Evolutionary conservation across 2,113 vertebrate species (phyloP), one percentile per base, ranked within the genome.

Genomic region (Tetrax tetrax): DNA sequence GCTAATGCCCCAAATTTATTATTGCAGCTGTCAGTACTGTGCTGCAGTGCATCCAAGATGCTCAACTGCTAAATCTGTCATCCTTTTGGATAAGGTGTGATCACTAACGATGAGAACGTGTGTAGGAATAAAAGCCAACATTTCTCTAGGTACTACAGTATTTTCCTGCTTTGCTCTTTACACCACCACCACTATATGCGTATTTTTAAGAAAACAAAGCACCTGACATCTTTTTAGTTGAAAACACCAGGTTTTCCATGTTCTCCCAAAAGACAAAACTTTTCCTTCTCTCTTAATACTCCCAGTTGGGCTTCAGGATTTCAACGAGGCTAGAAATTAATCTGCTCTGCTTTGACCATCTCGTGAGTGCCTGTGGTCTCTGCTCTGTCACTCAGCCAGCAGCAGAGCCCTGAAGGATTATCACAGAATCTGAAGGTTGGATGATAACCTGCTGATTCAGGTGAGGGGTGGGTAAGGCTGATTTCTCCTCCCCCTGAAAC

Each of bases 351-450:
- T 85, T 60, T 70, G 31, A 17, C 35, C 31, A 41, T 7, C 57
- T 70, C 2, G 0, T 3, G 12, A 1, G 0, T 50, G 57, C 25
- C 45, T 18, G 9, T 43, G 43, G 38, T 19, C 75, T 15, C 21
- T 51, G 76, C 59, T 64, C 12, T 6, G 7, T 47, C 21, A 35
- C 14, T 35, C 14, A 28, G 15, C 28, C 66, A 48, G 17, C 7
- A 45, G 57, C 63, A 33, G 74, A 78, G 9, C 51, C 43, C 43
- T 33, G 79, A 72, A 43, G 41, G 41, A 15, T 43, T 6, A 43
- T 43, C 41, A 43, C 6, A 43, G 41, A 43, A 43, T 43, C 41
- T 43, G 41, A 43, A 43, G 41, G 41, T 43, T 43, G 41, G 41
- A 38, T 48, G 14, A 38, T 4, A 33, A 90, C 54, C 37, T 89